A percentile compares a stretch with the other conserved stretches of the same genome.
Conservation (phyloP, 2,113 vertebrate genomes). For the Protobothrops flavoviridis region DNA sequence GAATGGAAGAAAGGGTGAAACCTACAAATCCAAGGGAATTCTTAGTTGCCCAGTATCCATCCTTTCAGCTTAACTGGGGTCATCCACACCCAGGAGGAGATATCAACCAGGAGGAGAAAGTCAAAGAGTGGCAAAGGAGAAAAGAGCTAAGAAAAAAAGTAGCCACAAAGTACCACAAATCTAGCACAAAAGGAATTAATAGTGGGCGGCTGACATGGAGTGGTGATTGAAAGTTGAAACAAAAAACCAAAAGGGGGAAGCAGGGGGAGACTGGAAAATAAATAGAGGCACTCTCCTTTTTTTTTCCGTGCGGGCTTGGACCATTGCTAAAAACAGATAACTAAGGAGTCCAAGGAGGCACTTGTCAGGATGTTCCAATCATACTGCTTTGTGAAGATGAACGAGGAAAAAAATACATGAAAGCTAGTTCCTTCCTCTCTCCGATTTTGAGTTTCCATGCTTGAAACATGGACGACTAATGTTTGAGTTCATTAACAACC, state of each 20-base stretch:
- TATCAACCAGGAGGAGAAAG: background rate
- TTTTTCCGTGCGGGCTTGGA: background rate
- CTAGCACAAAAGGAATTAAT: background rate
- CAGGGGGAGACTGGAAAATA: background rate
- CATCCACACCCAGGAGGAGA: background rate
- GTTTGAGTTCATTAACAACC: background rate
- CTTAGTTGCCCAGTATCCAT: background rate
- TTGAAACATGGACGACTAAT: background rate
- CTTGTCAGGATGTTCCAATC: background rate
- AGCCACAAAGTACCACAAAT: background rate
- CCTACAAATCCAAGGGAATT: background rate
- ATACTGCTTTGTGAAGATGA: background rate
- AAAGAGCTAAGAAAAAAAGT: background rate
- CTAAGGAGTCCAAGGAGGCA: background rate
- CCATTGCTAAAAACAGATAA: background rate
- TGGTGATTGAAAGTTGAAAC: background rate
- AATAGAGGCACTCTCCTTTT: background rate
- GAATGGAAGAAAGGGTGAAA: background rate
- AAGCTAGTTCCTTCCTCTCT: background rate
- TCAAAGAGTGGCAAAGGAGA: background rate
- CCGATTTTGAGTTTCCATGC: background rate
- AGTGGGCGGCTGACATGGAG: background rate
- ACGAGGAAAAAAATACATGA: background rate
- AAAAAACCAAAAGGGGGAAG: background rate
- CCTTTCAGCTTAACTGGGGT: background rate